A percentile compares a stretch with the other conserved stretches of the same genome.
Evolutionary conservation across 2,888 invertebrate species (phyloP).

Genomic region (Meta bourneti): DNA sequence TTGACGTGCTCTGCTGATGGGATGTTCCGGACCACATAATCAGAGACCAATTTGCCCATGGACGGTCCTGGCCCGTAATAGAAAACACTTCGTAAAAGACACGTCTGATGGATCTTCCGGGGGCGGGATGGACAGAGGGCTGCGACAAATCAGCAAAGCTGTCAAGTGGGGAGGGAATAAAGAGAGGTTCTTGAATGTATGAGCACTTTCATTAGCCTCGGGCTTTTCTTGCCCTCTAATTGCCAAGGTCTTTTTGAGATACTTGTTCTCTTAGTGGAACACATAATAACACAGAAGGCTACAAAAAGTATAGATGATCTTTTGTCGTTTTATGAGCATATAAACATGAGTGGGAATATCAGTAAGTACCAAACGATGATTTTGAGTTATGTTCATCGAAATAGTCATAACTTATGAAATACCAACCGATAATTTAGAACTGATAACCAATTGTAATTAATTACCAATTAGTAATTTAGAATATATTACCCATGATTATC

Average conservation of each 20-base stretch:
- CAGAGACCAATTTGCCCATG: slow-evolving; percentile 65
- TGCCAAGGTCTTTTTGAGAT: not conserved
- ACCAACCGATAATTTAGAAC: too few species aligned
- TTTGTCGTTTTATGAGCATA: too few species aligned
- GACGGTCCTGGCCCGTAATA: slow-evolving; percentile 44
- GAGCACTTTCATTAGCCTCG: not conserved
- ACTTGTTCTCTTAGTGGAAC: too few species aligned
- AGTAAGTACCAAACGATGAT: too few species aligned
- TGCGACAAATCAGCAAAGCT: slow-evolving; percentile 27
- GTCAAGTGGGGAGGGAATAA: slow-evolving; percentile 14
- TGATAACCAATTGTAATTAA: too few species aligned
- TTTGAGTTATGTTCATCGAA: too few species aligned
- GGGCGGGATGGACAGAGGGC: not conserved
- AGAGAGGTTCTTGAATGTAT: slow-evolving; percentile 6
- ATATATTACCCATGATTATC: too few species aligned
- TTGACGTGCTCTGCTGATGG: slow-evolving; percentile 71
- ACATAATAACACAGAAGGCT: too few species aligned
- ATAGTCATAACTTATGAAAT: too few species aligned
- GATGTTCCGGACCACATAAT: slow-evolving; percentile 75
- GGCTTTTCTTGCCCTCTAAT: not conserved
- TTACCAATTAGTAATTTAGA: too few species aligned
- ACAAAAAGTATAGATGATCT: too few species aligned
- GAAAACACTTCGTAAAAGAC: slow-evolving; percentile 60
- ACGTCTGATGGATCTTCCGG: slow-evolving; percentile 49
- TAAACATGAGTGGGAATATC: too few species aligned